phyloP scores from a whole-genome alignment of 1,140 invertebrate species.

The Copidosoma floridanum region DNA sequence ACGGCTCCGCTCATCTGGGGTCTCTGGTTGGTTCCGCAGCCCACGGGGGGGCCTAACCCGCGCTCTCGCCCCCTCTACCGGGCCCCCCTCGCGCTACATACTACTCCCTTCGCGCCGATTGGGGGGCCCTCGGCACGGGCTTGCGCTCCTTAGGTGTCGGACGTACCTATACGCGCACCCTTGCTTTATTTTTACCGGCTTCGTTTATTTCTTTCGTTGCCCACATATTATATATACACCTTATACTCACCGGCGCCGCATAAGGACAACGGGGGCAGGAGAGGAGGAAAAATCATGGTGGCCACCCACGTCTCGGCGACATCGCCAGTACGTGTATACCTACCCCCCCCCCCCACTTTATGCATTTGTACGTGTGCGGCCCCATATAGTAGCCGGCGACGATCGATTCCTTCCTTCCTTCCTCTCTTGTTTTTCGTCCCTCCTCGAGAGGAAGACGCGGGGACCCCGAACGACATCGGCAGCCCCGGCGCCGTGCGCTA shows the following conservation, averaged over 20 bases:
- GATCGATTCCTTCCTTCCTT: slow-evolving; percentile 9
- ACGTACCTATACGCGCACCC: background rate
- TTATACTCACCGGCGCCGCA: background rate
- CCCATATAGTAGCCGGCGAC: slow-evolving; percentile 18
- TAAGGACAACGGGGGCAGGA: background rate
- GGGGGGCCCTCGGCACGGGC: slow-evolving; percentile 14
- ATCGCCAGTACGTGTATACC: no score
- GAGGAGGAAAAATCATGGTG: slow-evolving; percentile 51
- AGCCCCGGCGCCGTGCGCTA: background rate
- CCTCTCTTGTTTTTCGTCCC: background rate
- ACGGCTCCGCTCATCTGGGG: slow-evolving; percentile 25
- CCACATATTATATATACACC: background rate
- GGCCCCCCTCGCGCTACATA: background rate
- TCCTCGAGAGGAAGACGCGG: background rate
- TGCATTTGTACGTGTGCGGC: background rate
- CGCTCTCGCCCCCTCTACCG: slow-evolving; percentile 5
- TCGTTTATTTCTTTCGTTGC: background rate
- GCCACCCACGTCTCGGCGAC: slow-evolving; percentile 48
- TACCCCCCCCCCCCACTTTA: no score
- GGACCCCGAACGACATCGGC: no score
- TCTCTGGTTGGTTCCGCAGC: slow-evolving; percentile 53
- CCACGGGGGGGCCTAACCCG: slow-evolving; percentile 54
- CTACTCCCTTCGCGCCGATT: slow-evolving; percentile 18
- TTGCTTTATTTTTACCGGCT: background rate
- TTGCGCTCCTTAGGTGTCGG: slow-evolving; percentile 11